Base-by-base conservation (phyloP, 2,888 invertebrate genomes). In the Cerceris rybyensis region DNA sequence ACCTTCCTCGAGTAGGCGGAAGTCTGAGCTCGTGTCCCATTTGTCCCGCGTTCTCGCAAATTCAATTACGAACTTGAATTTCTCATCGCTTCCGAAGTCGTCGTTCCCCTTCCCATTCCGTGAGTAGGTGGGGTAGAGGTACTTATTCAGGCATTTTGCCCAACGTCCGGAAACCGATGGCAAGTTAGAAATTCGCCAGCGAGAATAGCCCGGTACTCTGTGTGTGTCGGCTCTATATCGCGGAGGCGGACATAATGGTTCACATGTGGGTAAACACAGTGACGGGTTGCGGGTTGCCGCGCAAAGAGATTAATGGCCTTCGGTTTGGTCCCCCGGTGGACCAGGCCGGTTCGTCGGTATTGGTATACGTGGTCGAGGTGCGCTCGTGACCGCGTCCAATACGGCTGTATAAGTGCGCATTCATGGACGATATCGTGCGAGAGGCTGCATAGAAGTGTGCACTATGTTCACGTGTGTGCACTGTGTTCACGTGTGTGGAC, bases 221-320 rank as follows among this genome's bases (percentile, higher is more conserved):
- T 71, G 78, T 61, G 86, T 82, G 82, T 78, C 78, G 80, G 70
- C 82, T 88, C 88, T 90, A 88, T 91, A 91, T 91, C 87, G 90
- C 88, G 89, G 87, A 89, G 91, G 91, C 90, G 91, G 91, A 91
- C 90, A 91, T 92, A 92, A 92, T 91, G 91, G 91, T 92, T 91
- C 91, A 91, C 90, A 90, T 91, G 91, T 92, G 91, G 91, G 91
- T 92, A 92, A 92, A 92, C 91, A 91, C 90, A 91, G 91, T 91
- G 92, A 92, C 91, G 91, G 91, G 91, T 91, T 91, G 91, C 88
- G 91, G 92, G 90, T 91, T 90, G 90, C 90, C 91, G 90, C 90
- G 89, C 89, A 88, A 89, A 88, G 88, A 92, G 92, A 92, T 92
- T 92, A 92, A 92, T 92, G 91, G 90, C 89, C 89, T 89, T 88